phyloP scores from a whole-genome alignment of 35 echinoderm and acorn worm genomes.

The Strongylocentrotus purpuratus region DNA sequence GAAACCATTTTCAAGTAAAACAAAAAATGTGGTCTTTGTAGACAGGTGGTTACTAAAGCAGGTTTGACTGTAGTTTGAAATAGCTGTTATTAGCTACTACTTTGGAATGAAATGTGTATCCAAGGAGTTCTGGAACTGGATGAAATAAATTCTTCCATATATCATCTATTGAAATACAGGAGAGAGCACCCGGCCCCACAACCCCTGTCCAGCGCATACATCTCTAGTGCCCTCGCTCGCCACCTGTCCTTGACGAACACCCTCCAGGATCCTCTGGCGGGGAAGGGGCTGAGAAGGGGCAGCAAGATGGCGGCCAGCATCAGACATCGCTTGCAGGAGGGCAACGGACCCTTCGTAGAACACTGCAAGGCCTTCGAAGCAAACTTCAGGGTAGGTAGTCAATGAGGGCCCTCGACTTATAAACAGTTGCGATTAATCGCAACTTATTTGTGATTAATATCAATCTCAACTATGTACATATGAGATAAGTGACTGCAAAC shows the following conservation, averaged over 20 bases:
- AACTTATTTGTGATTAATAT: no score
- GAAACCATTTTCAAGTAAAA: no score
- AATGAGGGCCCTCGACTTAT: no score
- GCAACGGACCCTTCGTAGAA: constrained; percentile 56
- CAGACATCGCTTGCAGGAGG: constrained; percentile 38
- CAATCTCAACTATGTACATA: no score
- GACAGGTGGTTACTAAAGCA: no score
- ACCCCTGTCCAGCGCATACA: constrained; percentile 43
- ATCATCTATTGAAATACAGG: background rate
- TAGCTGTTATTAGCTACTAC: no score
- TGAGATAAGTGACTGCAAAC: no score
- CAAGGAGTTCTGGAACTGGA: no score
- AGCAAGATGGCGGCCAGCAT: constrained; percentile 40
- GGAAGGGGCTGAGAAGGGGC: background rate
- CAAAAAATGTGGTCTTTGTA: no score
- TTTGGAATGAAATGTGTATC: background rate
- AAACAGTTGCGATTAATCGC: no score
- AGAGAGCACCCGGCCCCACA: background rate
- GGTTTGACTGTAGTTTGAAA: no score
- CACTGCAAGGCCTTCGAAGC: constrained; percentile 64
- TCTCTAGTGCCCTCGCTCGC: constrained; percentile 38
- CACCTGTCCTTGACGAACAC: constrained; percentile 23
- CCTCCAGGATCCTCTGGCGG: background rate
- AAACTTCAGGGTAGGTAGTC: constrained; percentile 48
- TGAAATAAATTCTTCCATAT: no score